A percentile compares a stretch with the other conserved stretches of the same genome.
These are phyloP conservation scores for Syngnathus scovelli DNA, from an alignment of 2,113 vertebrate species.

Conservation along the genomic window DNA sequence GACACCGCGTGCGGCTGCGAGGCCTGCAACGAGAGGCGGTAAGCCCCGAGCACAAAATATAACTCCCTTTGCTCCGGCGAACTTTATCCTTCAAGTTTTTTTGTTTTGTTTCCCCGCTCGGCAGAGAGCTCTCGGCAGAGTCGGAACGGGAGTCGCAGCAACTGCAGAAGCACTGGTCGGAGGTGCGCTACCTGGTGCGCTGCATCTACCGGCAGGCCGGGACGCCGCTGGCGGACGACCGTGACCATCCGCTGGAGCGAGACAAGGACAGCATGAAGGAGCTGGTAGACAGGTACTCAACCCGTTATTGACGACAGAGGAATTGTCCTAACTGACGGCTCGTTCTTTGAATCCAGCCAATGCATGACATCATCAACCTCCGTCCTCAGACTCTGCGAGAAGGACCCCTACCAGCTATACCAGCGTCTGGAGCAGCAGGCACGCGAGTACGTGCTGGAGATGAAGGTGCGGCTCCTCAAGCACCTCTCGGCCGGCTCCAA, in stretches of 20 bases:
- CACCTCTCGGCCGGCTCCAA: slow-evolving; percentile 84
- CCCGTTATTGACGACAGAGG: neutral
- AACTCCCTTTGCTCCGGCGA: neutral
- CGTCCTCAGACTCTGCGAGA: slow-evolving; percentile 82
- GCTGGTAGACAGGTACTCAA: slow-evolving; percentile 85
- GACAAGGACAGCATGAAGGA: slow-evolving; percentile 95
- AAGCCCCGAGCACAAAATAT: slow-evolving; percentile 18
- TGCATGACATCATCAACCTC: neutral
- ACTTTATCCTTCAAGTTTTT: neutral
- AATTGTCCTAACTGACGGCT: neutral
- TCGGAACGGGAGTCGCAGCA: slow-evolving; percentile 91
- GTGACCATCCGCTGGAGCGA: slow-evolving; percentile 85
- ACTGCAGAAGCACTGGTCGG: slow-evolving; percentile 96
- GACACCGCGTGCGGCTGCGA: slow-evolving; percentile 86
- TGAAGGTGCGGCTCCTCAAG: slow-evolving; percentile 91
- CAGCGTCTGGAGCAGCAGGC: slow-evolving; percentile 94
- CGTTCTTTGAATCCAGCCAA: no score
- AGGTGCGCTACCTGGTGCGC: slow-evolving; percentile 92
- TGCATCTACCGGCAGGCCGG: slow-evolving; percentile 95
- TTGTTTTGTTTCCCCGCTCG: neutral
- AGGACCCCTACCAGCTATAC: slow-evolving; percentile 95
- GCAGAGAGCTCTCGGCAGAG: slow-evolving; percentile 87
- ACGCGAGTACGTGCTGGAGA: slow-evolving; percentile 90
- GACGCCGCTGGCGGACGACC: slow-evolving; percentile 88
- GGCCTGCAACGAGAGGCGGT: slow-evolving; percentile 91